Evolutionary conservation across 2,113 vertebrate species (phyloP).

Genomic region (Neomonachus schauinslandi): DNA sequence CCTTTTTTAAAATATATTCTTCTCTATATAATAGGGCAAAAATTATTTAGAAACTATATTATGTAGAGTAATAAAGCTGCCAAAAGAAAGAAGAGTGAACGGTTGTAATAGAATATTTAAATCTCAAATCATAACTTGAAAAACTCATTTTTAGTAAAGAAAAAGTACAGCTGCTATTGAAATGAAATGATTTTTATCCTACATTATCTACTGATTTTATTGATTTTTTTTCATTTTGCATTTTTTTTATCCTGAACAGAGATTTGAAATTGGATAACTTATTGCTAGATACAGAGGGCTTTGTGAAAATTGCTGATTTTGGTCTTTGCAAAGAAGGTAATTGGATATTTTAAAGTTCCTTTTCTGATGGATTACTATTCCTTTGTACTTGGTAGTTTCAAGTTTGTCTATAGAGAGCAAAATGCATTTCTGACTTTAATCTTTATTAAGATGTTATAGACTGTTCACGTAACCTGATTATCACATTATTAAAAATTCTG

Average conservation of each 20-base stretch:
- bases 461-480: constrained; percentile 29
- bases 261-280: constrained; percentile 99
- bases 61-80: not conserved
- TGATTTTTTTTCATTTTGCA: constrained; percentile 70
- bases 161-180: not conserved
- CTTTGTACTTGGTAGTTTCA: constrained; percentile 60
- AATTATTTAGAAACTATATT: constrained; percentile 28
- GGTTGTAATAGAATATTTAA: not conserved
- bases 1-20: not conserved
- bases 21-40: not conserved
- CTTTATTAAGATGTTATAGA: constrained; percentile 23
- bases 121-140: constrained; percentile 35
- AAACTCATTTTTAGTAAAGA: constrained; percentile 50
- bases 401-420: constrained; percentile 37
- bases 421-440: constrained; percentile 51
- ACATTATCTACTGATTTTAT: not conserved
- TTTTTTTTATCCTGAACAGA: constrained; percentile 86
- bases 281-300: constrained; percentile 98
- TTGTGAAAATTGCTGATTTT: constrained; percentile 99
- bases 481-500: constrained; percentile 50
- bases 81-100: constrained; percentile 40
- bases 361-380: constrained; percentile 41
- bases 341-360: constrained; percentile 25
- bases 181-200: constrained; percentile 34
- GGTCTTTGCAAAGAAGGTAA: constrained; percentile 99